Evolutionary conservation across 2,113 vertebrate genomes (phyloP).

Genomic region (Clarias magur): DNA sequence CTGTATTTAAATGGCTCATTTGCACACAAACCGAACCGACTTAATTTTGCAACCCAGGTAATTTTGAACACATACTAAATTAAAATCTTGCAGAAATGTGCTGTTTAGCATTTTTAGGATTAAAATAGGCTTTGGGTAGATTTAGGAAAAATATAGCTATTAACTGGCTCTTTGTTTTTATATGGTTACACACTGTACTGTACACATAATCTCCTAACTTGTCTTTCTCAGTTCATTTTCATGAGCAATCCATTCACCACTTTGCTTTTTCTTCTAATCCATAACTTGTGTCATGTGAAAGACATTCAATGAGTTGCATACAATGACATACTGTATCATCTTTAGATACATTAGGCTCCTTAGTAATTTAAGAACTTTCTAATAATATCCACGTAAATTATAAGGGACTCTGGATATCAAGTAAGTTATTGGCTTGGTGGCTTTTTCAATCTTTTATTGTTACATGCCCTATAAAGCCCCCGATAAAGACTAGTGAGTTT

Average conservation of each 20-base stretch:
- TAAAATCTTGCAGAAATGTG: background rate
- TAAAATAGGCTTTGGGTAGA: background rate
- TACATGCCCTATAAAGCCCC: constrained; percentile 21
- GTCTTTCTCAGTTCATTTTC: constrained; percentile 37
- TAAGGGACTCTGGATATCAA: constrained; percentile 40
- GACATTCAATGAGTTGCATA: constrained; percentile 58
- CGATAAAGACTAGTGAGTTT: constrained; percentile 26
- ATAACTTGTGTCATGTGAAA: constrained; percentile 45
- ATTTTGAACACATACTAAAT: background rate
- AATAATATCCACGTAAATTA: constrained; percentile 59
- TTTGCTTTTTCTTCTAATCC: background rate
- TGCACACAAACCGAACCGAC: background rate
- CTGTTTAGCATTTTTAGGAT: constrained; percentile 22
- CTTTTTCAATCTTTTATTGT: constrained; percentile 16
- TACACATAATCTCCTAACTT: background rate
- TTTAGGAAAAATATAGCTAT: background rate
- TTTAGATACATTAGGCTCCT: constrained; percentile 51
- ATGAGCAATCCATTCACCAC: constrained; percentile 27
- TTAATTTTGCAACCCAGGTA: background rate
- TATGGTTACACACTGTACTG: background rate
- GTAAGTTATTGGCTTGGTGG: constrained; percentile 26
- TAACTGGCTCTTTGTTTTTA: background rate
- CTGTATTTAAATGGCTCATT: background rate
- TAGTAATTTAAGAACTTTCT: constrained; percentile 57
- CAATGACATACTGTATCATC: constrained; percentile 40